Percentiles rank a stretch among this genome's conserved stretches.
phyloP scores from a whole-genome alignment of 2,888 invertebrate genomes.

The Uropetala carovei region DNA sequence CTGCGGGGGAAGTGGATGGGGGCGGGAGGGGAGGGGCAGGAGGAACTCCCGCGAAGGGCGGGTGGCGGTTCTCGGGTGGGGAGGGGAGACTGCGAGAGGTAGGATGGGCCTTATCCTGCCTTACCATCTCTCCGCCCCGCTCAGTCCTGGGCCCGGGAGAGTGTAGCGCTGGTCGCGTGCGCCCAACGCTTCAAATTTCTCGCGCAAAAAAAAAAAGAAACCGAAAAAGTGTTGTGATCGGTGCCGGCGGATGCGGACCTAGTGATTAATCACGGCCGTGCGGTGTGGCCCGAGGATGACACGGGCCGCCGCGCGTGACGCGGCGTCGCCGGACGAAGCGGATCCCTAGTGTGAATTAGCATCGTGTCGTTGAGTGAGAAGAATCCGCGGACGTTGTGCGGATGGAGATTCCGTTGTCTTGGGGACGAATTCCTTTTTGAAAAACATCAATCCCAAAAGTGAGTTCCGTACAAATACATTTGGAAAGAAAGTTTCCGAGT shows the following conservation, averaged over 20 bases:
- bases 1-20: not conserved
- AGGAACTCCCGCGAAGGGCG: not conserved
- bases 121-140: constrained; percentile 43
- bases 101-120: constrained; percentile 8
- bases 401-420: not conserved
- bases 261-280: not conserved
- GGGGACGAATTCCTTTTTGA: not conserved
- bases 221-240: not conserved
- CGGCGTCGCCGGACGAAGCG: not conserved
- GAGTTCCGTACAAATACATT: not conserved
- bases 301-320: not conserved
- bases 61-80: not conserved
- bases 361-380: not conserved
- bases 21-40: not conserved
- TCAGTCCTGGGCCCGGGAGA: constrained; percentile 61
- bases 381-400: not conserved
- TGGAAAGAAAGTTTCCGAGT: not conserved
- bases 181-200: not conserved
- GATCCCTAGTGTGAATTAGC: constrained; percentile 6
- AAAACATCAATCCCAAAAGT: not conserved
- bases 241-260: no score
- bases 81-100: not conserved
- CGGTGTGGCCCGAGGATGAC: not conserved
- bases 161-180: constrained; percentile 20
- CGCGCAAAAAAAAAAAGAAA: not conserved